Conservation (phyloP, 2,113 vertebrate species). For the Ploceus nigricollis region DNA sequence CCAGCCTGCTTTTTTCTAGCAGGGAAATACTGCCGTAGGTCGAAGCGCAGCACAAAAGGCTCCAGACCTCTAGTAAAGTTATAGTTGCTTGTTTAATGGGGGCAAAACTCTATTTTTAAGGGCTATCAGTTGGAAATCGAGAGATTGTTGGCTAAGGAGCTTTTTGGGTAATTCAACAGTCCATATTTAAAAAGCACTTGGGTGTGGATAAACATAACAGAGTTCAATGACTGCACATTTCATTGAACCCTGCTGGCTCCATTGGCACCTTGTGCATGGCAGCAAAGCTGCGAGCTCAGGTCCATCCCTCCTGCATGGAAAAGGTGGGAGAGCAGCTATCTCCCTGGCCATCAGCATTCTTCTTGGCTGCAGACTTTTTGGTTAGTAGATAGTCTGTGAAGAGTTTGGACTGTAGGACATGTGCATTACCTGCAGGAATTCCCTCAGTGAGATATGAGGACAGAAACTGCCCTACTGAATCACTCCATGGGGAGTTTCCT, state of each 20-base stretch:
- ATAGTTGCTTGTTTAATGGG: background rate
- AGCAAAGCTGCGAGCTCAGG: background rate
- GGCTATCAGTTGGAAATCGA: background rate
- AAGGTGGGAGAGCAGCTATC: background rate
- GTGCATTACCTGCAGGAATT: background rate
- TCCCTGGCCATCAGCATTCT: background rate
- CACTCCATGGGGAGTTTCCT: background rate
- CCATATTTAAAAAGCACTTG: background rate
- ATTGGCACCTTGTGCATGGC: accelerated
- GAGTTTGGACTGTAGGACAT: background rate
- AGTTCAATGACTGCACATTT: background rate
- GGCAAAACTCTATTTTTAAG: background rate
- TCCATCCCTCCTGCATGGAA: background rate
- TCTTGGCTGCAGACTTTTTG: background rate
- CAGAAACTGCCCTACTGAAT: background rate
- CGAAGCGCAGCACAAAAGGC: slow-evolving; percentile 7
- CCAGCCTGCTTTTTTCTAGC: slow-evolving; percentile 45
- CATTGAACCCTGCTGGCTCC: background rate
- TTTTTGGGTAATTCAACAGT: background rate
- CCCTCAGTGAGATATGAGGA: accelerated
- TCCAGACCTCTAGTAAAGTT: slow-evolving; percentile 19
- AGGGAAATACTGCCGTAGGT: slow-evolving; percentile 38
- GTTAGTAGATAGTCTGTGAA: background rate
- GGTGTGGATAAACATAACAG: background rate
- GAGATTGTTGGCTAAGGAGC: background rate